Conservation (phyloP, 2,888 invertebrate genomes). For the Drosophila neonasuta region DNA sequence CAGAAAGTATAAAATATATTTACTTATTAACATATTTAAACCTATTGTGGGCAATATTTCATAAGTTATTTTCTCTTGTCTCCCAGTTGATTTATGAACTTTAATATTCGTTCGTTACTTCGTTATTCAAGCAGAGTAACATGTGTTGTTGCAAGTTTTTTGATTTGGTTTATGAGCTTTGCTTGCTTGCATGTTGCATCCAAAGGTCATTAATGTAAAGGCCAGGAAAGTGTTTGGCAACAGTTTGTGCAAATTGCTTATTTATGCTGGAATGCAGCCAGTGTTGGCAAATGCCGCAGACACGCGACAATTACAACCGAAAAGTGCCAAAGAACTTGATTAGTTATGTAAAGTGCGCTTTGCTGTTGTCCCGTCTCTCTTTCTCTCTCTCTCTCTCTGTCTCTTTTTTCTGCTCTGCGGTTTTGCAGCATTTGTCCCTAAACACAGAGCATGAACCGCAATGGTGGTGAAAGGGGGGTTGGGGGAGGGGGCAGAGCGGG, state of each 20-base stretch:
- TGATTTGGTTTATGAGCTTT: no score
- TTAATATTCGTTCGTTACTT: no score
- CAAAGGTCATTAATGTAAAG: conserved; percentile 15
- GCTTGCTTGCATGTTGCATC: conserved; percentile 4
- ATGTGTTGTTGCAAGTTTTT: no score
- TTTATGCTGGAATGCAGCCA: conserved; percentile 40
- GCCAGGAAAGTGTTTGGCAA: conserved; percentile 52
- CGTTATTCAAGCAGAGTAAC: no score
- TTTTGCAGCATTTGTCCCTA: conserved; percentile 3
- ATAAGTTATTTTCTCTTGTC: no score
- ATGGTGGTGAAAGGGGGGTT: background rate
- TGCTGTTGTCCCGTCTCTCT: conserved; percentile 35
- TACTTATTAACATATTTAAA: no score
- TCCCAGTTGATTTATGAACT: no score
- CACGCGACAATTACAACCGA: conserved; percentile 16
- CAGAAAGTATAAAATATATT: no score
- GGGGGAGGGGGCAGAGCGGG: background rate
- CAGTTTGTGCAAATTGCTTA: conserved; percentile 63
- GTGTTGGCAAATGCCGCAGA: conserved; percentile 9
- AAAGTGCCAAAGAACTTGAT: conserved; percentile 32
- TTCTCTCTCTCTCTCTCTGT: no score
- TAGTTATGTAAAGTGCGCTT: conserved; percentile 72
- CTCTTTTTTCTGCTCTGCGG: conserved; percentile 6
- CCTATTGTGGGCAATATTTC: no score
- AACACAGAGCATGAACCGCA: background rate